Evolutionary conservation across 2,113 vertebrate species (phyloP).

Genomic region (Gracilinanus agilis): DNA sequence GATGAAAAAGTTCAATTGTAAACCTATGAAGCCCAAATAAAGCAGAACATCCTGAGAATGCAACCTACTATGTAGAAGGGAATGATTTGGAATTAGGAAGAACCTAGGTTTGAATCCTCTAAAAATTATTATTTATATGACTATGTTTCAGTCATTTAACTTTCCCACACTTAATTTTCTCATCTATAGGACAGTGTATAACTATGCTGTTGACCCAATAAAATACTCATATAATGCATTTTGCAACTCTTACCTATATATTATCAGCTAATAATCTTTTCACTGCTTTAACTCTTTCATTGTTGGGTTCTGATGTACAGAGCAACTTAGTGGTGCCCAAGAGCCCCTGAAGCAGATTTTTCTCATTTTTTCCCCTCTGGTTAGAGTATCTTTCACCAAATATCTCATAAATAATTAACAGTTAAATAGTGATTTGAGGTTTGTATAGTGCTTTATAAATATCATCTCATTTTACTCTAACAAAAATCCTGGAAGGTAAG

Average conservation of each 20-base stretch:
- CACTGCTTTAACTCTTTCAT: background rate
- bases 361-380: background rate
- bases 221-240: background rate
- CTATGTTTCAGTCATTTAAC: background rate
- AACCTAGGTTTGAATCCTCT: background rate
- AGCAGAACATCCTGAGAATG: background rate
- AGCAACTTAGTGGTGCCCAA: background rate
- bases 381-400: background rate
- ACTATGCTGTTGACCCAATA: background rate
- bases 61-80: background rate
- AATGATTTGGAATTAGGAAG: background rate
- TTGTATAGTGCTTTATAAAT: background rate
- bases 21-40: background rate
- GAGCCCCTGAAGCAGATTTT: background rate
- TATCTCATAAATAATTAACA: background rate
- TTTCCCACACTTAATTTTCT: background rate
- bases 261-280: background rate
- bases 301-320: background rate
- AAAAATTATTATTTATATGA: background rate
- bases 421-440: background rate
- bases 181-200: background rate
- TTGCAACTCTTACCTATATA: constrained; percentile 23
- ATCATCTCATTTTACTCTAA: background rate
- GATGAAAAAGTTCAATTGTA: background rate
- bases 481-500: background rate